These are phyloP conservation scores for Apostichopus japonicus DNA, from an alignment of 35 echinoderm and acorn worm genomes.

Conservation along the genomic window DNA sequence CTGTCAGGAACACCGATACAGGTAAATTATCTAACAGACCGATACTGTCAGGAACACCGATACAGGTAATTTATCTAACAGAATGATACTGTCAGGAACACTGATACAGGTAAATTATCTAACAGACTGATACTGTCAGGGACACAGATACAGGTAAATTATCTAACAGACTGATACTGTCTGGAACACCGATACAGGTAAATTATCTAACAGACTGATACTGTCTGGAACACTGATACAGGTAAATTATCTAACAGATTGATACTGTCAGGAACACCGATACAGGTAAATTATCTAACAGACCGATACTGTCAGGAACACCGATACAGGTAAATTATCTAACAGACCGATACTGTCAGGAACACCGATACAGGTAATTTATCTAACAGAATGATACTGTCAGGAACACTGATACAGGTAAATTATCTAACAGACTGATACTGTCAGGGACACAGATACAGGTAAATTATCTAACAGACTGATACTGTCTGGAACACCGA, in stretches of 20 bases:
- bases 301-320: conserved; percentile 79
- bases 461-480: too few species aligned
- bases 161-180: too few species aligned
- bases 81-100: conserved; percentile 91
- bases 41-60: conserved; percentile 92
- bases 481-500: too few species aligned
- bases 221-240: conserved; percentile 96
- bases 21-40: conserved; percentile 45
- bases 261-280: conserved; percentile 89
- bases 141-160: too few species aligned
- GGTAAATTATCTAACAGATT: conserved; percentile 74
- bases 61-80: conserved; percentile 77
- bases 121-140: too few species aligned
- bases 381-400: too few species aligned
- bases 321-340: conserved; percentile 84
- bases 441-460: too few species aligned
- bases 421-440: too few species aligned
- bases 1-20: conserved; percentile 97
- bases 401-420: too few species aligned
- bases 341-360: too few species aligned
- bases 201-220: conserved; percentile 46
- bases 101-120: conserved; percentile 81
- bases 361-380: too few species aligned
- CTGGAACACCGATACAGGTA: too few species aligned
- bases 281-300: conserved; percentile 69